phyloP scores from a whole-genome alignment of 1,140 invertebrate species.

The Stegodyphus mimosarum region DNA sequence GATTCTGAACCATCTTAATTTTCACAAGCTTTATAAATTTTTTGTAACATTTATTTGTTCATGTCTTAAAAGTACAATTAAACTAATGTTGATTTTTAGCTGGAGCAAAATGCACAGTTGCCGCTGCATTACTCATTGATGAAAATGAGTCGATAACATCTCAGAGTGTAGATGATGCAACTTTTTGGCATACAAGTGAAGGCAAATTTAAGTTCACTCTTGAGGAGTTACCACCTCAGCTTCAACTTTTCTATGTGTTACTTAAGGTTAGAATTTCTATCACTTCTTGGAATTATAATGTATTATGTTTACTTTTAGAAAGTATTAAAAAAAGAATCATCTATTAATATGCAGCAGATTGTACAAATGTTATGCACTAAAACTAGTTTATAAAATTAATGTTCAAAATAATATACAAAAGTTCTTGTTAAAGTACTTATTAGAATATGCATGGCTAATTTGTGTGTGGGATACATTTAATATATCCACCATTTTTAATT shows the following conservation, averaged over 20 bases:
- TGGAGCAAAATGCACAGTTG: slow-evolving; percentile 59
- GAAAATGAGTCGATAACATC: slow-evolving; percentile 71
- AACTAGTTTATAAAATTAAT: too few species aligned
- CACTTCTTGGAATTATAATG: neutral
- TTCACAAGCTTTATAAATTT: neutral
- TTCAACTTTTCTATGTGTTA: slow-evolving; percentile 92
- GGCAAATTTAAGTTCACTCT: slow-evolving; percentile 91
- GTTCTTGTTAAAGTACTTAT: too few species aligned
- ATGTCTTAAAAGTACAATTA: neutral
- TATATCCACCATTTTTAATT: too few species aligned
- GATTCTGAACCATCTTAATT: too few species aligned
- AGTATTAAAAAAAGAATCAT: too few species aligned
- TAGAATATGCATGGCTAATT: too few species aligned
- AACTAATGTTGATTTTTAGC: slow-evolving; percentile 34
- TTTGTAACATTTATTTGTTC: neutral
- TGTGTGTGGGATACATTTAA: too few species aligned
- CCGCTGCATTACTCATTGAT: slow-evolving; percentile 69
- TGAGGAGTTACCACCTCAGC: slow-evolving; percentile 89
- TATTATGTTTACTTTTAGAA: too few species aligned
- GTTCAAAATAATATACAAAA: too few species aligned
- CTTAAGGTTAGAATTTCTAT: slow-evolving; percentile 76
- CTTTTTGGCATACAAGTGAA: slow-evolving; percentile 89
- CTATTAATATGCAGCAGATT: too few species aligned
- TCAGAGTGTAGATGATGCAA: slow-evolving; percentile 35
- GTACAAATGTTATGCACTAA: too few species aligned